Evolutionary conservation across 1,140 invertebrate genomes (phyloP).

Genomic region (Drosophila kohkoa): DNA sequence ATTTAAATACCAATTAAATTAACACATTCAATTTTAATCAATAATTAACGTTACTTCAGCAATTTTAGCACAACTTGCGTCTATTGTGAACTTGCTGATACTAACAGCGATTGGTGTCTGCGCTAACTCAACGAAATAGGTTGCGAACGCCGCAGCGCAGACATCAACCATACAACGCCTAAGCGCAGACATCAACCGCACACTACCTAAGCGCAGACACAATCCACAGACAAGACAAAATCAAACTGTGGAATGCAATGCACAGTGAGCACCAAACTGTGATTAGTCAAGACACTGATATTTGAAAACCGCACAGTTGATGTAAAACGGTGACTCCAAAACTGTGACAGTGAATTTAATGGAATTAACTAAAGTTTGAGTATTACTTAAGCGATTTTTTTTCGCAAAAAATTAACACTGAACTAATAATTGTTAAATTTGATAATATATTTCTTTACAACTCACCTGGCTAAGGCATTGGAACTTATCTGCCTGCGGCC

Average conservation of each 20-base stretch:
- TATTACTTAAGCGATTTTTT: neutral
- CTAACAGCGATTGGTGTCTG: conserved; percentile 19
- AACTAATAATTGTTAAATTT: neutral
- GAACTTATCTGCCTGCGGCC: conserved; percentile 91
- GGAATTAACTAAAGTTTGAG: neutral
- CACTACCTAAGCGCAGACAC: conserved; percentile 7
- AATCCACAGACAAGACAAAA: neutral
- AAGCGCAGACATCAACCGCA: neutral
- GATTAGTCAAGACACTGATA: conserved; percentile 35
- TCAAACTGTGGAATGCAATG: conserved; percentile 20
- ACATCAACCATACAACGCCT: no score
- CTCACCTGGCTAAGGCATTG: conserved; percentile 94
- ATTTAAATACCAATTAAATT: neutral
- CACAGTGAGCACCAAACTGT: conserved; percentile 20
- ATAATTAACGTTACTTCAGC: no score
- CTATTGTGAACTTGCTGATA: neutral
- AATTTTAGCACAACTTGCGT: neutral
- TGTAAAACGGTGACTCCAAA: conserved; percentile 24
- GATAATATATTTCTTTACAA: conserved; percentile 8
- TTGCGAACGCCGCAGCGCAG: neutral
- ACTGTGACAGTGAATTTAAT: conserved; percentile 19
- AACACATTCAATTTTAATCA: neutral
- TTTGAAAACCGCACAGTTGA: conserved; percentile 4
- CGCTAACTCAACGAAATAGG: neutral
- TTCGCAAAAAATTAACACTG: neutral